Conservation (phyloP, 92 coral and sea anemone species). For the Bergia puertoricense region DNA sequence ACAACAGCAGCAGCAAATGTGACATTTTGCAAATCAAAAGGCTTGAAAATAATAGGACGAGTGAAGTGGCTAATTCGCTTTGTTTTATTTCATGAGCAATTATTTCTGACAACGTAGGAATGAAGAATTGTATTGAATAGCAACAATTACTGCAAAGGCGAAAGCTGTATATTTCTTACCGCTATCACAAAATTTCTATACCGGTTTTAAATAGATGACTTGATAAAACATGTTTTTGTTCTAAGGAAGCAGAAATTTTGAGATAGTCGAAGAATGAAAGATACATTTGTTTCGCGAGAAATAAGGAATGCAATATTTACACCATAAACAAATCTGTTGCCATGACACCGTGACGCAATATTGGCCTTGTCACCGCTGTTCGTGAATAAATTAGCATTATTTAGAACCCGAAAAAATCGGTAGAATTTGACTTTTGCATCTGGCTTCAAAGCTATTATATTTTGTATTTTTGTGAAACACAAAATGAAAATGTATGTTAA, state of each 20-base stretch:
- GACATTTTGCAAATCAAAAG: neutral
- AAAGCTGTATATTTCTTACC: neutral
- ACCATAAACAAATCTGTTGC: constrained; percentile 66
- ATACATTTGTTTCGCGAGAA: constrained; percentile 36
- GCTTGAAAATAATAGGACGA: constrained; percentile 33
- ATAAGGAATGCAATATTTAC: constrained; percentile 50
- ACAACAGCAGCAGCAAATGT: neutral
- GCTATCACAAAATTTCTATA: neutral
- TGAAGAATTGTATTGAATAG: constrained; percentile 1
- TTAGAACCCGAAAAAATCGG: constrained; percentile 11
- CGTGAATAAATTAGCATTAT: constrained; percentile 44
- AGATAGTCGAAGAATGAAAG: neutral
- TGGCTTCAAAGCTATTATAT: neutral
- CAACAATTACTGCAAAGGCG: neutral
- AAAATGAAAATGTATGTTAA: neutral
- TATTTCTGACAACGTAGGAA: constrained; percentile 56
- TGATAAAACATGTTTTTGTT: neutral
- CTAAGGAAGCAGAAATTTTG: neutral
- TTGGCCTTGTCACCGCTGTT: constrained; percentile 49
- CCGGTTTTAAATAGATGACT: neutral
- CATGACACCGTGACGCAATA: constrained; percentile 82
- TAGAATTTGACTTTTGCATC: constrained; percentile 16
- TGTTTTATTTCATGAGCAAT: constrained; percentile 17
- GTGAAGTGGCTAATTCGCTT: constrained; percentile 57
- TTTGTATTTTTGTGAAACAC: neutral